These are phyloP conservation scores for Pleuronectes platessa DNA, from an alignment of 2,113 vertebrate genomes.

Conservation along the genomic window DNA sequence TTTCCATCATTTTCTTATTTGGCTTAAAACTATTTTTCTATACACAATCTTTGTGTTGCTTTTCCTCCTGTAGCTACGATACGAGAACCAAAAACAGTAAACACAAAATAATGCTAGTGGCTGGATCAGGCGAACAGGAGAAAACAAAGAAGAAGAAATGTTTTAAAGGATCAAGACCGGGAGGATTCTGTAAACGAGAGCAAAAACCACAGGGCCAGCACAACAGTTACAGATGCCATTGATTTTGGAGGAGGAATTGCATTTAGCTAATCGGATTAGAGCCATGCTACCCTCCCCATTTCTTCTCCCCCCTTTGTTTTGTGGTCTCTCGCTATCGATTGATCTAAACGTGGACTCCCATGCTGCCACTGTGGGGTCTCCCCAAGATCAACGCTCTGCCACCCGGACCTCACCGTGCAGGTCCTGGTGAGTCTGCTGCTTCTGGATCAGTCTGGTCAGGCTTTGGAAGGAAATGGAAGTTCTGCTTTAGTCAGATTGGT, in stretches of 20 bases:
- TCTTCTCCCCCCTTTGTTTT: slow-evolving; percentile 77
- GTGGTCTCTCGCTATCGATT: slow-evolving; percentile 75
- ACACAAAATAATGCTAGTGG: background rate
- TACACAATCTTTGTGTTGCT: too few relatives aligned
- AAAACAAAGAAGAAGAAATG: slow-evolving; percentile 26
- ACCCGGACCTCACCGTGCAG: slow-evolving; percentile 28
- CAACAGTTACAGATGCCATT: slow-evolving; percentile 74
- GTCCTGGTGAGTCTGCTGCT: background rate
- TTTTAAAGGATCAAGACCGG: slow-evolving; percentile 36
- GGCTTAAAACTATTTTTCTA: too few relatives aligned
- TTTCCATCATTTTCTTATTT: background rate
- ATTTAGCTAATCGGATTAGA: slow-evolving; percentile 83
- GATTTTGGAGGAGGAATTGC: slow-evolving; percentile 80
- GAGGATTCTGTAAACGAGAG: slow-evolving; percentile 31
- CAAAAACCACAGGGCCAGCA: slow-evolving; percentile 24
- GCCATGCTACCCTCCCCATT: slow-evolving; percentile 64
- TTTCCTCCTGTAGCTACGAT: background rate
- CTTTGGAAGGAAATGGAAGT: background rate
- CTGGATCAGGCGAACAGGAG: background rate
- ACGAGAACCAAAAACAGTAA: slow-evolving; percentile 22
- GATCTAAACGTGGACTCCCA: slow-evolving; percentile 76
- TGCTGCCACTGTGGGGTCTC: slow-evolving; percentile 52
- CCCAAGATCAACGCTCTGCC: slow-evolving; percentile 36
- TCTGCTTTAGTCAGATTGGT: background rate
- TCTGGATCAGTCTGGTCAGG: too few relatives aligned